Evolutionary conservation across 2,113 vertebrate genomes (phyloP).

Genomic region (Colius striatus): DNA sequence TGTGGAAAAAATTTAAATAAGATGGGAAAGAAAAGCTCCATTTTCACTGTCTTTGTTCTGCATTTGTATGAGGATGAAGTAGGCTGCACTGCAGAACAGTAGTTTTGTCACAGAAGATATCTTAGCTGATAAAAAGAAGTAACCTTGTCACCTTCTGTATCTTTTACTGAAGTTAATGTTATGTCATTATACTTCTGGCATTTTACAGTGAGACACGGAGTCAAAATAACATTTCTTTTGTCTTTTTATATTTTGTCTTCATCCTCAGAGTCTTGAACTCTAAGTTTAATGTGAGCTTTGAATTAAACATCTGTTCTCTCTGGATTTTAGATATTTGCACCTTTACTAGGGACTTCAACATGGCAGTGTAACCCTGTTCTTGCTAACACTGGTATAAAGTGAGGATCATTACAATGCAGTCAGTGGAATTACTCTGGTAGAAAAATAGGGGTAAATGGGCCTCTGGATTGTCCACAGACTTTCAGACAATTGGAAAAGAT

Average conservation of each 20-base stretch:
- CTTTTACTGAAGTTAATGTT: slow-evolving; percentile 41
- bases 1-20: neutral
- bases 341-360: neutral
- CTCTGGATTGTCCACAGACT: slow-evolving; percentile 48
- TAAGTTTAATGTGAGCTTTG: neutral
- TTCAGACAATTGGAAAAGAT: slow-evolving; percentile 63
- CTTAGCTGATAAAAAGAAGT: slow-evolving; percentile 48
- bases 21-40: neutral
- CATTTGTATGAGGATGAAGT: slow-evolving; percentile 36
- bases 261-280: slow-evolving; percentile 35
- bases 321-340: slow-evolving; percentile 1
- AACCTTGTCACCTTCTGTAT: slow-evolving; percentile 59
- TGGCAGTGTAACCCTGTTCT: neutral
- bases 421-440: slow-evolving; percentile 13
- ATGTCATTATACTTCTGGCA: slow-evolving; percentile 36
- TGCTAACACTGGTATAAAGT: neutral
- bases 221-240: slow-evolving; percentile 39
- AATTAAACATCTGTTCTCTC: slow-evolving; percentile 21
- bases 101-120: slow-evolving; percentile 39
- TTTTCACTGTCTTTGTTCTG: slow-evolving; percentile 5
- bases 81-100: slow-evolving; percentile 27
- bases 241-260: slow-evolving; percentile 40
- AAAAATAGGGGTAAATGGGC: slow-evolving; percentile 32
- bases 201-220: neutral
- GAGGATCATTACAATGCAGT: slow-evolving; percentile 14